Percentiles rank a stretch among this genome's conserved stretches.
phyloP scores from a whole-genome alignment of 2,797 vertebrate genomes.

The Pagetopsis macropterus region DNA sequence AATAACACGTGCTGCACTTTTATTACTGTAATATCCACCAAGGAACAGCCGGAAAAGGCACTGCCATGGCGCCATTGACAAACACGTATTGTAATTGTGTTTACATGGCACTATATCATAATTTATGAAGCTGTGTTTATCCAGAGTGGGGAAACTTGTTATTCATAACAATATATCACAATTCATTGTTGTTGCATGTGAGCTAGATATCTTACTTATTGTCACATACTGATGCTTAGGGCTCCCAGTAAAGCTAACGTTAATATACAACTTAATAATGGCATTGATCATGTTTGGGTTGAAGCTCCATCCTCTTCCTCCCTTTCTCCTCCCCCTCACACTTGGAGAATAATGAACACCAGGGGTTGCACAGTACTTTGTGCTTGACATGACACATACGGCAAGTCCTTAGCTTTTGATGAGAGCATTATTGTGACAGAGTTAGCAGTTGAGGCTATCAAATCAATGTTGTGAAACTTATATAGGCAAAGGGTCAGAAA shows the following conservation, averaged over 20 bases:
- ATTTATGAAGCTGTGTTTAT: constrained; percentile 26
- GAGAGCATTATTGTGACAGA: constrained; percentile 18
- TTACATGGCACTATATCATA: constrained; percentile 22
- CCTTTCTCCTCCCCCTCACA: background rate
- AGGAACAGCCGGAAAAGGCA: constrained; percentile 36
- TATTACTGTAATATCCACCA: constrained; percentile 58
- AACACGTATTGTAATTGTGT: constrained; percentile 37
- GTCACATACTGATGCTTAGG: background rate
- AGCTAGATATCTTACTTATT: background rate
- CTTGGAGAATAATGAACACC: constrained; percentile 15
- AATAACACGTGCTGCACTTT: constrained; percentile 67
- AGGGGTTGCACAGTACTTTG: constrained; percentile 12
- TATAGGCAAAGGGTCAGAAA: background rate
- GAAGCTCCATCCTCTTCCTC: constrained; percentile 20
- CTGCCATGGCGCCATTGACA: constrained; percentile 36
- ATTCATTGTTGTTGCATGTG: background rate
- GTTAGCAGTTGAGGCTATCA: constrained; percentile 25
- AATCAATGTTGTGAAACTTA: background rate
- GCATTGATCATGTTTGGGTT: constrained; percentile 41
- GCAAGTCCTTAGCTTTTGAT: constrained; percentile 10
- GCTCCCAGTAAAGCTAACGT: background rate
- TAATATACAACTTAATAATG: constrained; percentile 27
- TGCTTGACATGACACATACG: constrained; percentile 8
- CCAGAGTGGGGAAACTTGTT: constrained; percentile 3
- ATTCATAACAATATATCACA: constrained; percentile 30